Evolutionary conservation across 2,797 vertebrate species (phyloP).

Genomic region (Malurus splendens): DNA sequence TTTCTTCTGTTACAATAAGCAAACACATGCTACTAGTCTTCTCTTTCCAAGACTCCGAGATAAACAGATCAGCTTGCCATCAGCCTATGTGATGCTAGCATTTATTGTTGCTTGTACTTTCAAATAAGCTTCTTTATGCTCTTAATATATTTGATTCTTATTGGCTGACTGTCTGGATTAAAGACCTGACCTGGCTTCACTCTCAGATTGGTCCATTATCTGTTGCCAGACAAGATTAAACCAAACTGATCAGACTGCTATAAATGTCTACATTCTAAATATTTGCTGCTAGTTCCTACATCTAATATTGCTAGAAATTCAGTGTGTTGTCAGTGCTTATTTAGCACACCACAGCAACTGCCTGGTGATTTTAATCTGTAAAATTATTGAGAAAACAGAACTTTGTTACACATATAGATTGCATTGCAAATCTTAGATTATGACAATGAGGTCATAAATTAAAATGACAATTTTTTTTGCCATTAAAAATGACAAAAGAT

Average conservation of each 20-base stretch:
- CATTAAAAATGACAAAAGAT: not conserved
- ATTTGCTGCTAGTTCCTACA: not conserved
- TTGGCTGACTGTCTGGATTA: not conserved
- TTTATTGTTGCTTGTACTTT: not conserved
- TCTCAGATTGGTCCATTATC: not conserved
- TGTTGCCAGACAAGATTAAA: not conserved
- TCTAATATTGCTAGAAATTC: not conserved
- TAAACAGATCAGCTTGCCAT: not conserved
- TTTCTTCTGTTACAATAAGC: not conserved
- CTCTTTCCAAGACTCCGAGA: not conserved
- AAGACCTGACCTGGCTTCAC: not conserved
- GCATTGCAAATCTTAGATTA: not conserved
- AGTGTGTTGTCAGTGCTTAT: not conserved
- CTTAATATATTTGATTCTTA: not conserved
- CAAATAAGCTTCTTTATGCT: not conserved
- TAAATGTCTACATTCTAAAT: not conserved
- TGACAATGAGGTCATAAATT: not conserved
- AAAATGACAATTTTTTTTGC: too few relatives aligned
- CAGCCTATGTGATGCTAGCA: not conserved
- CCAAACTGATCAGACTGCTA: not conserved
- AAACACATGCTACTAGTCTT: not conserved
- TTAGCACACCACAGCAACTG: not conserved
- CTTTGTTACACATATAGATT: not conserved
- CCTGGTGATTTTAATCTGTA: not conserved
- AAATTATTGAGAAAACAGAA: not conserved